Evolutionary conservation across 2,888 invertebrate genomes (phyloP), one percentile per base, ranked within the genome.

Genomic region (Brachyptera risi): DNA sequence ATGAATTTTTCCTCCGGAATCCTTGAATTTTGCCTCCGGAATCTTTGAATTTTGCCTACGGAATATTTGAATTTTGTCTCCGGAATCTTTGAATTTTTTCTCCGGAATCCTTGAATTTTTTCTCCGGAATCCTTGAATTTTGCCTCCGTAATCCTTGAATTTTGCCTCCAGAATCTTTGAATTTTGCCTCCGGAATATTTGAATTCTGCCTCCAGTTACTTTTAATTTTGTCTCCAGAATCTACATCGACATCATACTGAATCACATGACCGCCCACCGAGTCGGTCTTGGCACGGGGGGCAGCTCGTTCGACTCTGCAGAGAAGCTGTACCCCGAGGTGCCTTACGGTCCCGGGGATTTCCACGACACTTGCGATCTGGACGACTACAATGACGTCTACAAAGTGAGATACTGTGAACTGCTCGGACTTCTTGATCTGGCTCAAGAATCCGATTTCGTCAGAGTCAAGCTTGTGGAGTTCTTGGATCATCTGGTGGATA

Each of bases 391-490:
- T 21, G 82, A 89, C 73, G 77, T 83, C 11, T 71, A 76, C 57
- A 82, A 87, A 66, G 84, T 87, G 69, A 80, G 90, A 63, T 82
- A 86, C 67, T 92, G 92, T 70, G 82, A 87, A 61, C 73, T 91
- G 40, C 76, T 80, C 1, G 87, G 88, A 1, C 77, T 94, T 1
- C 83, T 83, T 68, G 94, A 94, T 75, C 77, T 94, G 66, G 82
- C 91, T 69, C 89, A 92, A 69, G 76, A 80, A 0, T 74, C 75
- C 1, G 77, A 81, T 13, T 81, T 84, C 66, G 92, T 92, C 5
- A 78, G 85, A 13, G 72, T 73, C 1, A 84, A 82, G 72, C 81
- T 90, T 3, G 77, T 83, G 0, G 80, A 80, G 0, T 86, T 79
- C 71, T 74, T 91, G 77, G 87, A 90, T 72, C 76, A 75, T 11